Evolutionary conservation across 2,888 invertebrate species (phyloP), one percentile per base, ranked within the genome.

Genomic region (Papilio demoleus): DNA sequence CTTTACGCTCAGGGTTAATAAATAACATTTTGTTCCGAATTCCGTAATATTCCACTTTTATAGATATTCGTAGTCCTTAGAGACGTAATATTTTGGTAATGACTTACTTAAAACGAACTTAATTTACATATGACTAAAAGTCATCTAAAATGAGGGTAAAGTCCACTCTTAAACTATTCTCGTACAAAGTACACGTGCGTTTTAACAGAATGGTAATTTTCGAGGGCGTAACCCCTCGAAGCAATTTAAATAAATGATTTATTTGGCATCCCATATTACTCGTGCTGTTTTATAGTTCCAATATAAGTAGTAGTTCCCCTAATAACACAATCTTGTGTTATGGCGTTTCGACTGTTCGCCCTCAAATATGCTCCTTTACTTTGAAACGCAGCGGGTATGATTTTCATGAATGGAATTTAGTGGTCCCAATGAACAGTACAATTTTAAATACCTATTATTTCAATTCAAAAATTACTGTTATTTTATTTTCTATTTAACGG

Each of bases 371-470:
- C 72, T 75, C 65, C 73, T 72, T 74, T 72, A 68, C 72, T 71
- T 70, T 74, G 72, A 76, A 70, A 67, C 76, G 45, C 77, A 22
- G 70, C 73, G 73, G 76, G 76, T 65, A 65, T 58, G 69, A 56
- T 73, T 74, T 71, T 70, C 71, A 70, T 72, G 70, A 70, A 70
- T 50, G 72, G 64, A 68, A 47, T 71, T 53, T 24, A 5, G 3
- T 4, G 14, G 1, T 50, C 24, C n/a, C 2, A 53, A 27, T 27
- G 14, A 27, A 53, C 27, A 27, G 27, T 6, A 14, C 5, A 24
- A 50, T n/a, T 27, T 14, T 2, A 50, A 50, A 50, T 50, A 50
- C 14, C 12, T 24, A 4, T 14, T 24, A 12, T 24, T 0, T 2
- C 14, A 50, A 24, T 50, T 24, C 8, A 3, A 19, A 24, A 27